A percentile compares a stretch with the other conserved stretches of the same genome.
phyloP scores from a whole-genome alignment of 2,797 vertebrate species.

The Bovichtus variegatus region DNA sequence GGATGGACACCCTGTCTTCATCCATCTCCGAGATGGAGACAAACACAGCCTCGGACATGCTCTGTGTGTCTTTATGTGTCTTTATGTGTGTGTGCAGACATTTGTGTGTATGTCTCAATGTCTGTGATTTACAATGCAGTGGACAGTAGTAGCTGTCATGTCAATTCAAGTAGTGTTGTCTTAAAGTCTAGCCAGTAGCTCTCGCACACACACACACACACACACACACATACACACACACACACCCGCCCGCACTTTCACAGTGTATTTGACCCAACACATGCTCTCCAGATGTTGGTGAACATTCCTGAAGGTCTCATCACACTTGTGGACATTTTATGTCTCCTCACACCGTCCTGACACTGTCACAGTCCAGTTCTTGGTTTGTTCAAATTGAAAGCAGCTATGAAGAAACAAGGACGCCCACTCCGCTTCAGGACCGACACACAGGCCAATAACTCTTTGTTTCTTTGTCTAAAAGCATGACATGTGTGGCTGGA shows the following conservation, averaged over 20 bases:
- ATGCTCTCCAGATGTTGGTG: slow-evolving; percentile 81
- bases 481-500: background rate
- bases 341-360: slow-evolving; percentile 56
- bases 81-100: slow-evolving; percentile 19
- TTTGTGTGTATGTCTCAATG: slow-evolving; percentile 35
- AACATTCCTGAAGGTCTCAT: slow-evolving; percentile 81
- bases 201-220: slow-evolving; percentile 15
- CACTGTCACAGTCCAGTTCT: slow-evolving; percentile 43
- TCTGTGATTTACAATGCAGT: slow-evolving; percentile 74
- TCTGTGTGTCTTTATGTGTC: slow-evolving; percentile 29
- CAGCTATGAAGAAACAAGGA: slow-evolving; percentile 15
- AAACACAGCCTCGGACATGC: slow-evolving; percentile 38
- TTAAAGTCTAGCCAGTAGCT: slow-evolving; percentile 77
- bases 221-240: slow-evolving; percentile 31
- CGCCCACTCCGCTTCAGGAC: background rate
- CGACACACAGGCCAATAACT: too few species aligned
- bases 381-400: slow-evolving; percentile 34
- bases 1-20: slow-evolving; percentile 34
- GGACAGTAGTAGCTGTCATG: slow-evolving; percentile 66
- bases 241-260: slow-evolving; percentile 18
- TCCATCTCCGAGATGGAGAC: slow-evolving; percentile 40
- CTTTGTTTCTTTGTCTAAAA: background rate
- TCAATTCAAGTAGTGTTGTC: slow-evolving; percentile 79
- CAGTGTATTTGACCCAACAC: slow-evolving; percentile 65
- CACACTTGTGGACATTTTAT: slow-evolving; percentile 61